Conservation (phyloP, 2,888 invertebrate genomes). For the Drosophila kuntzei region DNA sequence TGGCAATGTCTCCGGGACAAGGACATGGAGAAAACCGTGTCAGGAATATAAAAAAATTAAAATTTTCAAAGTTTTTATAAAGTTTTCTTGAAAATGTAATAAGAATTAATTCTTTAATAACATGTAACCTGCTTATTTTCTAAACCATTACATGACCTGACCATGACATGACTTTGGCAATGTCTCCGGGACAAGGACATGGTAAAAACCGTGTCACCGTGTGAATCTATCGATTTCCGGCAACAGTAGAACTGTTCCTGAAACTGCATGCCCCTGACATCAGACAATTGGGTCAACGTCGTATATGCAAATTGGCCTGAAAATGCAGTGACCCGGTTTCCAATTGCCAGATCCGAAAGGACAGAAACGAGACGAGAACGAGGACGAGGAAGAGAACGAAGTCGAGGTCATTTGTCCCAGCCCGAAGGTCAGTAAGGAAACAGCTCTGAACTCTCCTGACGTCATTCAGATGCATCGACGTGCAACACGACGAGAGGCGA, state of each 20-base stretch:
- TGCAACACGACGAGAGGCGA: slow-evolving; percentile 17
- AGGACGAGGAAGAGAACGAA: slow-evolving; percentile 13
- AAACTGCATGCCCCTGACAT: slow-evolving; percentile 37
- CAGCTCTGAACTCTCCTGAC: slow-evolving; percentile 28
- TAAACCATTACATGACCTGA: slow-evolving; percentile 15
- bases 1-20: background rate
- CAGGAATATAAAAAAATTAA: too few species aligned
- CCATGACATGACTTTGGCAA: slow-evolving; percentile 35
- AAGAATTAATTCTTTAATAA: background rate
- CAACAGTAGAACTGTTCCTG: slow-evolving; percentile 10
- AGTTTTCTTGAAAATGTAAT: background rate
- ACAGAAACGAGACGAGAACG: slow-evolving; percentile 10
- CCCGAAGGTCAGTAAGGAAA: slow-evolving; percentile 38
- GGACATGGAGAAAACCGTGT: slow-evolving; percentile 24
- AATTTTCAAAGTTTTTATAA: too few species aligned
- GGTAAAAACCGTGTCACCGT: slow-evolving; percentile 38
- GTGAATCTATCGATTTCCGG: slow-evolving; percentile 20
- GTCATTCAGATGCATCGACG: slow-evolving; percentile 27
- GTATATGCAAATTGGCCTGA: slow-evolving; percentile 52
- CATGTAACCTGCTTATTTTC: background rate
- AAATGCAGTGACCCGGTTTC: slow-evolving; percentile 44
- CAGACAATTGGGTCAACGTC: slow-evolving; percentile 52
- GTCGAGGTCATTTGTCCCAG: slow-evolving; percentile 24
- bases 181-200: background rate
- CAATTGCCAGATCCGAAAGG: slow-evolving; percentile 5